These are phyloP conservation scores for Drosophila birchii DNA, from an alignment of 2,888 invertebrate species.

Conservation along the genomic window DNA sequence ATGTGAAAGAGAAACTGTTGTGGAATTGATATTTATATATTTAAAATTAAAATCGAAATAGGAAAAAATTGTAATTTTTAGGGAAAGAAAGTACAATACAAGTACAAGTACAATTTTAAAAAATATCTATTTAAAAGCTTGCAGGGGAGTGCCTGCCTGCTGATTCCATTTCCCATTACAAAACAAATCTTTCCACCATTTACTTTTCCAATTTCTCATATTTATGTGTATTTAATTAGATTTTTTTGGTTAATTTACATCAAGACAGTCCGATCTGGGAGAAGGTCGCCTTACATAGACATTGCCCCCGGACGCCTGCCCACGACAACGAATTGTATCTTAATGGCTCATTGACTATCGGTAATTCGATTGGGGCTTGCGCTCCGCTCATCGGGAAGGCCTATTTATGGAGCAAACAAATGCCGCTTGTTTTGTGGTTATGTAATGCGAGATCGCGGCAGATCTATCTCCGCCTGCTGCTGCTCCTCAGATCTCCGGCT, in stretches of 20 bases:
- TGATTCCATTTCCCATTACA: neutral
- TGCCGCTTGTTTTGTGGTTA: conserved; percentile 53
- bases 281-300: conserved; percentile 35
- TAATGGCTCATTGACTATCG: conserved; percentile 69
- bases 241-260: conserved; percentile 24
- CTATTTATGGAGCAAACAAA: conserved; percentile 67
- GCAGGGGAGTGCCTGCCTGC: conserved; percentile 2
- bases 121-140: neutral
- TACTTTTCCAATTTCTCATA: neutral
- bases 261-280: conserved; percentile 23
- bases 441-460: conserved; percentile 39
- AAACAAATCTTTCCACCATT: neutral
- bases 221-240: neutral
- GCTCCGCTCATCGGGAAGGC: conserved; percentile 59
- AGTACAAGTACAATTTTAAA: too few relatives aligned
- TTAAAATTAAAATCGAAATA: neutral
- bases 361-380: conserved; percentile 57
- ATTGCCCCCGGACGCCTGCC: conserved; percentile 35
- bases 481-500: conserved; percentile 9
- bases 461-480: conserved; percentile 15
- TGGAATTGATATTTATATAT: neutral
- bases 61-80: too few relatives aligned
- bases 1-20: neutral
- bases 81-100: too few relatives aligned
- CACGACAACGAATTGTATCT: conserved; percentile 40